Base-by-base conservation (phyloP, 2,113 vertebrate species). In the Corvus hawaiiensis region DNA sequence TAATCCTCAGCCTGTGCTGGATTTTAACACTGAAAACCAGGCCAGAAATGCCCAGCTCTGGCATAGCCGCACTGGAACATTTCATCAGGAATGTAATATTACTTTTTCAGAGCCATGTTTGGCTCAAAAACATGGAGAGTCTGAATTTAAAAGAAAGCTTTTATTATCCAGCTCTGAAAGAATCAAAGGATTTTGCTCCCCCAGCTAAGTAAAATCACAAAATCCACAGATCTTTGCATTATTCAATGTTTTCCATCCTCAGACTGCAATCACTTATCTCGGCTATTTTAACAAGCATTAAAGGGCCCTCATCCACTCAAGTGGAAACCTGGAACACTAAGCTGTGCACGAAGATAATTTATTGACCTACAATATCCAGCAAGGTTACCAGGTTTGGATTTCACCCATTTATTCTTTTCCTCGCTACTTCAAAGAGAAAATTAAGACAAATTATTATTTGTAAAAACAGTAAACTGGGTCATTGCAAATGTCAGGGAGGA, bases 321-420 rank as follows among this genome's bases (percentile, higher is more conserved):
- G 93, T 90, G 81, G 90, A 94, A 94, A 97, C 88, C 91, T 94
- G 84, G 81, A 93, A 87, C 63, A 22, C 27, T 95, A 71, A 97
- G 95, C 91, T 95, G 71, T 84, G 96, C 93, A 94, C 51, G 28
- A 97, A 89, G 94, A 94, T 97, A 95, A 97, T 97, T 97, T 96
- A 94, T 79, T 93, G 97, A 95, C 95, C 77, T 91, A 69, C 96
- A 97, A 94, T 94, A 97, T 74, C 94, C 90, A 89, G 85, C 28
- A 37, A 94, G 91, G 94, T 90, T 61, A 94, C 63, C 85, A 96
- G 92, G 90, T 94, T 93, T 87, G 89, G 72, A 86, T 81, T 86
- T 91, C 64, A 74, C 81, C 71, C 19, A 6, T 93, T 79, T 39
- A 68, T 83, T 85, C 84, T 92, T 82, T 87, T 54, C 35, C 94